Percentiles rank a stretch among this genome's conserved stretches.
These are phyloP conservation scores for Microplitis mediator DNA, from an alignment of 1,140 invertebrate genomes.

Conservation along the genomic window DNA sequence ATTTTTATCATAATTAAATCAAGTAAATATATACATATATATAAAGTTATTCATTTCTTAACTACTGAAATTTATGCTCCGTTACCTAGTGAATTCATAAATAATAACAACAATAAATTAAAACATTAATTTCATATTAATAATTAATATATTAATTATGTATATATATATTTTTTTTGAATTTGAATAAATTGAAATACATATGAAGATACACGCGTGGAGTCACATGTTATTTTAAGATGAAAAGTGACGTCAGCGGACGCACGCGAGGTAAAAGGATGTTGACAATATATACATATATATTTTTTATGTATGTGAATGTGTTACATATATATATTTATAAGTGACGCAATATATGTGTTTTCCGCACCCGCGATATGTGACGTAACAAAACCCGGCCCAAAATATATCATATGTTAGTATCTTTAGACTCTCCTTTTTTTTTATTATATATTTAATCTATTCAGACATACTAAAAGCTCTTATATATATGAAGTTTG, in stretches of 20 bases:
- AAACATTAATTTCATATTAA: too few species aligned
- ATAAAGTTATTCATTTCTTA: too few species aligned
- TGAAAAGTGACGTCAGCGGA: constrained; percentile 39
- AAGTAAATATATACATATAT: too few species aligned
- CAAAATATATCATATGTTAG: constrained; percentile 25
- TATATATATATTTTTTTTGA: not conserved
- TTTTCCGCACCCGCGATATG: constrained; percentile 27
- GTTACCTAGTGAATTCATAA: too few species aligned
- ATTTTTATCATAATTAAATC: too few species aligned
- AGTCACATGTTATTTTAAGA: constrained; percentile 43
- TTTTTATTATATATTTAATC: not conserved
- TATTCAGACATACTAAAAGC: too few species aligned
- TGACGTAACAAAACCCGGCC: constrained; percentile 37
- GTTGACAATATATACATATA: constrained; percentile 29
- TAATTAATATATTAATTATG: too few species aligned
- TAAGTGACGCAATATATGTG: constrained; percentile 31
- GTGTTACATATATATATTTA: too few species aligned
- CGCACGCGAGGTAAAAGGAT: constrained; percentile 30
- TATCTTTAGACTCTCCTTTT: not conserved
- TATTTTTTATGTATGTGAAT: too few species aligned
- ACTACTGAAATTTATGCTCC: too few species aligned
- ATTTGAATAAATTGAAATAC: constrained; percentile 1
- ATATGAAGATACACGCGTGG: constrained; percentile 33
- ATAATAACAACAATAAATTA: too few species aligned
- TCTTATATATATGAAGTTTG: too few species aligned